Base-by-base conservation (phyloP, 2,888 invertebrate genomes). In the Pseudoips prasinana region DNA sequence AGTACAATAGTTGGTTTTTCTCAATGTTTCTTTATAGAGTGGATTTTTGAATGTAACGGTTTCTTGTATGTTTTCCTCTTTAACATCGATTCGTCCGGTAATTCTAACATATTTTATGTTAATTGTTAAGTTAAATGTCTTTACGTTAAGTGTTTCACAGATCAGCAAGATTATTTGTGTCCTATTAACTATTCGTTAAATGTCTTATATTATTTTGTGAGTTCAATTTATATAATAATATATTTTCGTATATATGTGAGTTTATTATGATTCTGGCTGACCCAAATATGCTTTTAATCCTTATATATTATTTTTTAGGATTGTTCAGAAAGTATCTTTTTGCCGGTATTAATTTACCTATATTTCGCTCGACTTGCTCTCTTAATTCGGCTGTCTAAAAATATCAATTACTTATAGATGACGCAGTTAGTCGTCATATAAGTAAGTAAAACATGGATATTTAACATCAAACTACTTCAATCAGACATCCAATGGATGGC, bases 1-100 rank as follows among this genome's bases (percentile, higher is more conserved):
- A 54, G 56, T 42, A 36, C 20, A 42, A 27, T 39, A 39, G 54
- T 39, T 34, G 14, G 27, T 42, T 31, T 33, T 47, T 27, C 22
- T 53, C 20, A 43, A 29, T 49, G 44, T 50, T 42, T 39, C 36
- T 50, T 57, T 61, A 58, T 64, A 52, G 59, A 61, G 60, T 69
- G 66, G 58, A 59, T 65, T 66, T 62, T 58, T 58, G 57, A 46
- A 39, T 29, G 37, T 31, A 38, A 28, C 10, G 14, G 4, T 33
- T 22, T 25, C 23, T 11, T 32, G 34, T 46, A 25, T 29, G 29
- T 33, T 42, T 39, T 45, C 36, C 35, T 37, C 11, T 37, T 50
- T 14, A 50, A 50, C 39, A 46, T 18, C 26, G 31, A 29, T 35
- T 25, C 34, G 7, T 34, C n/a, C 33, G 19, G 28, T 8, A 19